Evolutionary conservation across 1,140 invertebrate species (phyloP), one percentile per base, ranked within the genome.

Genomic region (Sinonovacula constricta): DNA sequence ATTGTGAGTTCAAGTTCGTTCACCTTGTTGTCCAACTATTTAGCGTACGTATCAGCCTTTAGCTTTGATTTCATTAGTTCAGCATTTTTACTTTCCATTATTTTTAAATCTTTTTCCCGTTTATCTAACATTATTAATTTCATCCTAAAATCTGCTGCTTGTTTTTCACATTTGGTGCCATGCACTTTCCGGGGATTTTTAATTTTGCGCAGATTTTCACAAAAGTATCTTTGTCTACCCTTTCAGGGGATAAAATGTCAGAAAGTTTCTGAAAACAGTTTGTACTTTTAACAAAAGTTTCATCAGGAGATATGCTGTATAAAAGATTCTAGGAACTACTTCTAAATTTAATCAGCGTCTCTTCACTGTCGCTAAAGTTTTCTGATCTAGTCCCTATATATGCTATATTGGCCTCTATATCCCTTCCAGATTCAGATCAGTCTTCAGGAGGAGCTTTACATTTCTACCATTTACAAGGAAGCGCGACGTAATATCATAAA

Each of bases 61-160:
- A 54, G 53, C 18, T 54, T 54, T 54, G 53, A 54, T 54, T 54
- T 54, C 53, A 54, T 54, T 3, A 54, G 18, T 7, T 54, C 53
- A 22, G 53, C 53, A 54, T 54, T 54, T 54, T 54, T 54, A 54
- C 4, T 54, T 54, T 54, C 53, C 26, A 22, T 54, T 22, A 54
- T 54, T 54, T 54, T 54, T n/a, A 54, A 54, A 7, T 54, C 53
- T 22, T 54, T 54, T 54, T 54, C 53, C 53, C 53, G 26, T 54
- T 54, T 54, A n/a, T 18, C 26, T 54, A 54, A 26, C 26, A 18
- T 54, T 5, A 22, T n/a, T 4, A 26, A 4, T n/a, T 54, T n/a
- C 53, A 54, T 22, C 26, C 53, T 54, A 18, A 54, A 54, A 18
- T 54, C 53, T 7, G 53, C 53, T 26, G 53, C 53, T n/a, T n/a